Evolutionary conservation across 2,888 invertebrate species (phyloP).

Genomic region (Cataglyphis cursor): DNA sequence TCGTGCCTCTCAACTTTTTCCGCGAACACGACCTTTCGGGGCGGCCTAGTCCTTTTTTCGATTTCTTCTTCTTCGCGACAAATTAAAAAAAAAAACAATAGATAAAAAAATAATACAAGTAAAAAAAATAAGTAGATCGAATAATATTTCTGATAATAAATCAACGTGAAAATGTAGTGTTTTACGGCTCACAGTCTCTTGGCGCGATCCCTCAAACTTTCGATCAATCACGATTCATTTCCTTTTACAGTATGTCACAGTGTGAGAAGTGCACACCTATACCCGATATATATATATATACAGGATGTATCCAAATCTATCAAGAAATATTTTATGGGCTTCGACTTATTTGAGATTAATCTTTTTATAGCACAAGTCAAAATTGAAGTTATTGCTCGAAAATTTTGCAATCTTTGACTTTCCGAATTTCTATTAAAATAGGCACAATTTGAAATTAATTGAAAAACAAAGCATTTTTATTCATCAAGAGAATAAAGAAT

Average conservation of each 20-base stretch:
- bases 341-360: neutral
- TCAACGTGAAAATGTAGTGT: conserved; percentile 37
- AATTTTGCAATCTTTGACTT: neutral
- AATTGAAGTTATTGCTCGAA: neutral
- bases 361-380: neutral
- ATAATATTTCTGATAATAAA: conserved; percentile 25
- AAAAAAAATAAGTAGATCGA: conserved; percentile 39
- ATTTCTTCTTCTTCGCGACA: conserved; percentile 18
- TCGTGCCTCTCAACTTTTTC: conserved; percentile 43
- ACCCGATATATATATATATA: neutral
- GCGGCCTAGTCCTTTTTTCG: conserved; percentile 39
- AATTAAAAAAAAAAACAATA: neutral
- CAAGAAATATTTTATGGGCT: conserved; percentile 1
- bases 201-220: conserved; percentile 7
- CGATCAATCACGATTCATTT: conserved; percentile 2
- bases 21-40: conserved; percentile 32
- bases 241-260: neutral
- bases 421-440: neutral
- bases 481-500: neutral
- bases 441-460: neutral
- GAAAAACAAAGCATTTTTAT: neutral
- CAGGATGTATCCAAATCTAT: conserved; percentile 6
- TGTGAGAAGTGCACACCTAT: conserved; percentile 36
- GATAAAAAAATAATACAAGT: neutral
- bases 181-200: conserved; percentile 36